Evolutionary conservation across 2,888 invertebrate genomes (phyloP).

Genomic region (Heliconius aoede): DNA sequence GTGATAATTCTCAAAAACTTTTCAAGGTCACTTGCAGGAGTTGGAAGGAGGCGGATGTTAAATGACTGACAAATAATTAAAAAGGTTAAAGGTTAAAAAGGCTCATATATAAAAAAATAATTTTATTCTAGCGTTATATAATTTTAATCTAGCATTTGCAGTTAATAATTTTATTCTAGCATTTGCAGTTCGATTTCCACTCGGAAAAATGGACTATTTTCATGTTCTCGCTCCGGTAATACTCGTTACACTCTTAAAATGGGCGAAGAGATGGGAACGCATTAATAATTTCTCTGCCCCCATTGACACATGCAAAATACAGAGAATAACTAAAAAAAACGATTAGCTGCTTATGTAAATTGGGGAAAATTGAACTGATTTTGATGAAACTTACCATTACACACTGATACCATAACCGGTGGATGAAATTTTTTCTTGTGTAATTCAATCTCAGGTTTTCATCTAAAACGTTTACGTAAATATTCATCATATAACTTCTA

Average conservation of each 20-base stretch:
- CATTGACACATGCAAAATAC: too few relatives aligned
- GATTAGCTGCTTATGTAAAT: too few relatives aligned
- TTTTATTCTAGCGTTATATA: too few relatives aligned
- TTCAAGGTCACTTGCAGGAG: not conserved
- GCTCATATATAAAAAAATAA: too few relatives aligned
- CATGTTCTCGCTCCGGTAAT: not conserved
- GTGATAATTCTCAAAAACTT: not conserved
- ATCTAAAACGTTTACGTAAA: not conserved
- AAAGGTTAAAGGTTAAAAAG: too few relatives aligned
- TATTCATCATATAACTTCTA: not conserved
- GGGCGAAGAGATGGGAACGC: not conserved
- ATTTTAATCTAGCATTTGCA: too few relatives aligned
- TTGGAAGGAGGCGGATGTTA: too few relatives aligned
- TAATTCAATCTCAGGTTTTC: not conserved
- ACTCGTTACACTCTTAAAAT: too few relatives aligned
- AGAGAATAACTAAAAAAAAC: too few relatives aligned
- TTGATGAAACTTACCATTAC: not conserved
- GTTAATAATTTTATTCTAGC: too few relatives aligned
- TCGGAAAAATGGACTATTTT: not conserved
- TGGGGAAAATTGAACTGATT: not conserved
- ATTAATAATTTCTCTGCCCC: not conserved
- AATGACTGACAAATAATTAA: not conserved
- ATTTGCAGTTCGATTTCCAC: not conserved
- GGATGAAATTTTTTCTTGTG: not conserved
- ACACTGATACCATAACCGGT: not conserved